Conservation (phyloP, 2,113 vertebrate species). For the Grammomys surdaster region DNA sequence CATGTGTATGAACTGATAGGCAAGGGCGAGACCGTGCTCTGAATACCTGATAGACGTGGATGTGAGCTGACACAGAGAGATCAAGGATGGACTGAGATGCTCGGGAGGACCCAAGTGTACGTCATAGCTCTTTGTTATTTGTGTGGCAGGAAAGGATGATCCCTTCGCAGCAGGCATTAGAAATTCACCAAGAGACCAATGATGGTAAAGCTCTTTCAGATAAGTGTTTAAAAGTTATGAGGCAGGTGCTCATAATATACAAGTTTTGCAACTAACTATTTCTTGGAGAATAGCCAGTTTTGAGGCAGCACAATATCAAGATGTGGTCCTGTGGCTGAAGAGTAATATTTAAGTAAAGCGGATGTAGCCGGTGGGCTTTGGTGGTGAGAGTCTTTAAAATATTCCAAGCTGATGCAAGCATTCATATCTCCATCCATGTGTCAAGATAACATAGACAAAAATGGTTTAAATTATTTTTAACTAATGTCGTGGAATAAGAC, state of each 20-base stretch:
- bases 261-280: not conserved
- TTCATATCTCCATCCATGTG: not conserved
- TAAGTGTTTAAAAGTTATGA: not conserved
- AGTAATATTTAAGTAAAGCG: constrained; percentile 6
- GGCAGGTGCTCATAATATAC: not conserved
- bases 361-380: not conserved
- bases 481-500: not conserved
- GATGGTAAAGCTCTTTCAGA: not conserved
- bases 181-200: not conserved
- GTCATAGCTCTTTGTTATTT: not conserved
- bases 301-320: constrained; percentile 22
- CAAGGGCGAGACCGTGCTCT: not conserved
- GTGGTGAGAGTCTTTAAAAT: not conserved
- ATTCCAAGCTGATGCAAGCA: not conserved
- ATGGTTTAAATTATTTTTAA: constrained; percentile 40
- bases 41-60: not conserved
- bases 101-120: not conserved
- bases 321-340: constrained; percentile 44
- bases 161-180: not conserved
- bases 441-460: constrained; percentile 52
- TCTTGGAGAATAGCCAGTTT: constrained; percentile 11
- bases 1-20: not conserved
- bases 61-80: not conserved
- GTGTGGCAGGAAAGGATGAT: not conserved
- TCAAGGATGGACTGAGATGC: not conserved